Evolutionary conservation across 1,140 invertebrate genomes (phyloP).

Genomic region (Drosophila kohkoa): DNA sequence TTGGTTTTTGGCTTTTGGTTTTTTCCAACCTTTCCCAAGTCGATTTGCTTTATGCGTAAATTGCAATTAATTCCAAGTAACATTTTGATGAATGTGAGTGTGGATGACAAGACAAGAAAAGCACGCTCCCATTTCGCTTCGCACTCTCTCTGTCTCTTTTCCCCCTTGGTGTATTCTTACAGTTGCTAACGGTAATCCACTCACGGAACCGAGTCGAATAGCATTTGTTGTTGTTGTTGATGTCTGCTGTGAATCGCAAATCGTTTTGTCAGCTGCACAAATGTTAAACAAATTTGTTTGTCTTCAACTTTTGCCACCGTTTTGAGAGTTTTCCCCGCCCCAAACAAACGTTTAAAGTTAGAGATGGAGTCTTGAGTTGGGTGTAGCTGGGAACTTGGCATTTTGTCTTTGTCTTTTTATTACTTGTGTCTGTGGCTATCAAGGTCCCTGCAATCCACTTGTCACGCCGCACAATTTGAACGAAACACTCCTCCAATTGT

Average conservation of each 20-base stretch:
- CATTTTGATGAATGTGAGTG: constrained; percentile 41
- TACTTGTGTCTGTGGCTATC: background rate
- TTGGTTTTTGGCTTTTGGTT: constrained; percentile 27
- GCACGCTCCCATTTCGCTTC: background rate
- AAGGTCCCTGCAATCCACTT: constrained; percentile 22
- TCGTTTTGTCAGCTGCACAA: constrained; percentile 48
- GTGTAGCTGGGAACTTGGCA: background rate
- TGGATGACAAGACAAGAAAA: constrained; percentile 31
- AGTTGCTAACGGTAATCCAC: constrained; percentile 23
- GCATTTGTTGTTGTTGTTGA: constrained; percentile 17
- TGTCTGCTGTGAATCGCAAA: constrained; percentile 13
- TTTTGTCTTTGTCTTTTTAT: constrained; percentile 3
- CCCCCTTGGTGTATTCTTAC: constrained; percentile 24
- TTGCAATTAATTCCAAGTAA: constrained; percentile 71
- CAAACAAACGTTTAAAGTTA: too few relatives aligned
- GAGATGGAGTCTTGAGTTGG: background rate
- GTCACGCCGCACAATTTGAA: background rate
- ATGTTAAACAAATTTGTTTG: constrained; percentile 43
- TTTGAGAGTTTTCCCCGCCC: background rate
- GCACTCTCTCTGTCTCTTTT: too few relatives aligned
- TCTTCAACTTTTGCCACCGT: constrained; percentile 22
- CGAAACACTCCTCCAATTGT: background rate
- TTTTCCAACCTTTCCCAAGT: constrained; percentile 37
- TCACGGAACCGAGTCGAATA: constrained; percentile 36
- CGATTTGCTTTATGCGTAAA: constrained; percentile 67